Evolutionary conservation across 1,140 invertebrate genomes (phyloP).

Genomic region (Alviniconcha marisindica): DNA sequence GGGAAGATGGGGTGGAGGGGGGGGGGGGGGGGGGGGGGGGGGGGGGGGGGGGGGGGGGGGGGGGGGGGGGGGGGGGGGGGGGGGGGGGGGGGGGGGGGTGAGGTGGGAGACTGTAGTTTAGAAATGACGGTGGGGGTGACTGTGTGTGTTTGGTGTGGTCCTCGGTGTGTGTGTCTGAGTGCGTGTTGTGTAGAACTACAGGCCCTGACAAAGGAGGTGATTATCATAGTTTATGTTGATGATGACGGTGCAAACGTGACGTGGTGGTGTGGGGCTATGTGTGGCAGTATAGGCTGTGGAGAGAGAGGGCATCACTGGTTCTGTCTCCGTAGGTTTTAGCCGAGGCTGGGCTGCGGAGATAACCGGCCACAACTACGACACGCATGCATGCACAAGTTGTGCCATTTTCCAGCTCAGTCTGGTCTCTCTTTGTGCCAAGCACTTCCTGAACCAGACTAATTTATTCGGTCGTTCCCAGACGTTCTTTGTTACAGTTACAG

Average conservation of each 20-base stretch:
- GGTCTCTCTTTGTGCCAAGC: too few relatives aligned
- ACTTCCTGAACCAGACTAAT: too few relatives aligned
- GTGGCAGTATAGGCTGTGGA: too few relatives aligned
- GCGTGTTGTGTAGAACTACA: background rate
- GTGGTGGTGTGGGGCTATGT: too few relatives aligned
- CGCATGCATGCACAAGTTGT: too few relatives aligned
- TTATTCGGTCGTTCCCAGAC: too few relatives aligned
- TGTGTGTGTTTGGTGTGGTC: background rate
- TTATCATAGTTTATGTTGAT: conserved; percentile 22
- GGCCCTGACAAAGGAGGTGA: background rate
- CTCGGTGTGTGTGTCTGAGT: background rate
- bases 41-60: background rate
- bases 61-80: background rate
- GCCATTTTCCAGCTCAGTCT: too few relatives aligned
- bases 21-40: background rate
- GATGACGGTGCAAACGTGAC: background rate
- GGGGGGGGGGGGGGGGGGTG: background rate
- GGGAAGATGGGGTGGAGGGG: background rate
- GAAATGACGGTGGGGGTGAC: background rate
- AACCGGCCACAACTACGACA: too few relatives aligned
- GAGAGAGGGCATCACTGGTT: too few relatives aligned
- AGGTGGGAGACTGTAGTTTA: background rate
- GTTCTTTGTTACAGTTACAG: too few relatives aligned
- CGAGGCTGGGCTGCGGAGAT: too few relatives aligned
- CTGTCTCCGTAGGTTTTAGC: too few relatives aligned